Base-by-base conservation (phyloP, 2,888 invertebrate genomes). In the Margaritifera margaritifera region DNA sequence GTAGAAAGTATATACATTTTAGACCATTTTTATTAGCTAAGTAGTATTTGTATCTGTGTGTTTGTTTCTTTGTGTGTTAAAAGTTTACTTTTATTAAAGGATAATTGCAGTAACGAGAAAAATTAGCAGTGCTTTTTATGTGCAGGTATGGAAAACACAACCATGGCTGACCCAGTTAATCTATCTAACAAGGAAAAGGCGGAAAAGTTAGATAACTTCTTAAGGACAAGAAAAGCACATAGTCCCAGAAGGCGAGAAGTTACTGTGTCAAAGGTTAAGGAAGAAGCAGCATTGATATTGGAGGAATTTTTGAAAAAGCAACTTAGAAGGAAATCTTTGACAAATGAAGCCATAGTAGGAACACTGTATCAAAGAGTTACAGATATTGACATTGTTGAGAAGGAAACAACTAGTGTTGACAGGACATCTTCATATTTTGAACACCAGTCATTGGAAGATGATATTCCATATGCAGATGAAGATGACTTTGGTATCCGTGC, bases 271-370 rank as follows among this genome's bases (percentile, higher is more conserved):
- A 80, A 82, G 62, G 78, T 86, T 0, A 76, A 78, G n/a, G 70
- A 68, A 31, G 83, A 84, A 61, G 79, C 83, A 31, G 79, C 77
- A 19, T 77, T 72, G 60, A 86, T 86, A 52, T 65, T 86, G 51
- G 84, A 84, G 31, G 80, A 84, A 66, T 80, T 84, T 71, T 68
- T 86, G 19, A 75, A 79, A 61, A 69, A 72, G 54, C 80, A 78
- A 53, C 57, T 42, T 5, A 11, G 42, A 42, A 42, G 11, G 11
- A 11, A 42, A 42, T 42, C 42, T 42, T 42, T 42, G 42, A 42
- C 42, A 42, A 11, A 11, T 42, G 42, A 42, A 11, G 11, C 42
- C 8, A 11, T 11, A 11, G 42, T 42, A 42, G 42, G 42, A 42
- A 58, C 57, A 20, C 22, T n/a, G 50, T 77, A 77, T 51, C 72